Conservation (phyloP, 2,888 invertebrate genomes). For the Chrysina gloriosa region DNA sequence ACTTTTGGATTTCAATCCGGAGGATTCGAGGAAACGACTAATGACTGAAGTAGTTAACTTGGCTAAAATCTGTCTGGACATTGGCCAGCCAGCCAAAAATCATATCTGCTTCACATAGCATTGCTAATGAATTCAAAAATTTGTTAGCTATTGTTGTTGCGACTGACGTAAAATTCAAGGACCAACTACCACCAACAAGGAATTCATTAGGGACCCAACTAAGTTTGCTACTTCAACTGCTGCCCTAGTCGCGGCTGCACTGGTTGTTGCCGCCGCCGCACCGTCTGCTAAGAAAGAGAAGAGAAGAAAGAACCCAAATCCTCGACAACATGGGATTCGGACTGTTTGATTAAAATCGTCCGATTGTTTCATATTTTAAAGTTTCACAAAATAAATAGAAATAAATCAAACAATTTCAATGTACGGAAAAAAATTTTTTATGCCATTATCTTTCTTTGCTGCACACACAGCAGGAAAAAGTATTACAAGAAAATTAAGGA, state of each 20-base stretch:
- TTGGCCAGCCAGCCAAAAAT: slow-evolving; percentile 97
- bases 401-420: too few relatives aligned
- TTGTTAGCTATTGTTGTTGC: slow-evolving; percentile 95
- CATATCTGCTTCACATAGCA: slow-evolving; percentile 97
- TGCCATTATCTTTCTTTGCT: too few relatives aligned
- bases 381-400: too few relatives aligned
- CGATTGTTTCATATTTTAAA: not conserved
- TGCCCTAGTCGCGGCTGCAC: slow-evolving; percentile 71
- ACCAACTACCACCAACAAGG: slow-evolving; percentile 93
- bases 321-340: slow-evolving; percentile 98
- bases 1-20: slow-evolving; percentile 97
- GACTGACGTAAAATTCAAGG: slow-evolving; percentile 95
- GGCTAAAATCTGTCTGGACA: slow-evolving; percentile 90
- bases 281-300: slow-evolving; percentile 82
- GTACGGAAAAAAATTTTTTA: too few relatives aligned
- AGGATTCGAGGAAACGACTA: slow-evolving; percentile 92
- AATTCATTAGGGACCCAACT: slow-evolving; percentile 86
- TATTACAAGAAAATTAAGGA: too few relatives aligned
- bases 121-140: slow-evolving; percentile 98
- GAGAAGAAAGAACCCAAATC: slow-evolving; percentile 85
- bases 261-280: slow-evolving; percentile 74
- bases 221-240: slow-evolving; percentile 71
- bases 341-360: slow-evolving; percentile 82
- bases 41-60: slow-evolving; percentile 94
- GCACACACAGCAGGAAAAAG: too few relatives aligned